Evolutionary conservation across 2,797 vertebrate genomes (phyloP), one percentile per base, ranked within the genome.

Genomic region (Alcedo quadribrachys): DNA sequence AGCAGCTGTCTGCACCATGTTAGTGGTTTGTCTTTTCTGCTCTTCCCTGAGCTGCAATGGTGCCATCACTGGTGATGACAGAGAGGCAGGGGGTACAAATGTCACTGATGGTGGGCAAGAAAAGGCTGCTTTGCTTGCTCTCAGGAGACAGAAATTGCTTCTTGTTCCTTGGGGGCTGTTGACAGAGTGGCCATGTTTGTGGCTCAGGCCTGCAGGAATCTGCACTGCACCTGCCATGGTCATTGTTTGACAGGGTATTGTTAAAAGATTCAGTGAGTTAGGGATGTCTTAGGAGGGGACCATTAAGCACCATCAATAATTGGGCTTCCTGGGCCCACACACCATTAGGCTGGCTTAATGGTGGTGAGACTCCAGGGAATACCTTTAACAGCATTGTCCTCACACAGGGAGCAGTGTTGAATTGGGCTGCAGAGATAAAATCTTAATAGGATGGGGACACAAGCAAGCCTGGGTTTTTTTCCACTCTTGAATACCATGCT

Each of bases 401-500:
- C 45, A 28, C 45, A 50, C 21, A 42, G 28, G 27, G 19, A 50
- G 6, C 30, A 15, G 27, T 15, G 71, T 71, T 37, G 30, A 65
- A 17, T 0, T n/a, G 32, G 42, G 51, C 35, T 1, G 1, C 28
- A 22, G 37, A 22, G 42, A 30, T 11, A 61, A 46, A 42, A 45
- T 25, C 40, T 35, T 8, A 35, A 46, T 6, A 22, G 43, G 24
- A 30, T 21, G 10, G 35, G 24, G 21, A 74, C 22, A 21, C 13
- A 5, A 40, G 55, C 0, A 0, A 32, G 11, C 24, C 17, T n/a
- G 48, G 8, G 37, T 46, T 24, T 79, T 50, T 76, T 35, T 22
- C 15, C 50, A 37, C 46, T 42, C 43, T 18, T 33, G 30, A 68
- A 30, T 20, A 22, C 5, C 6, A 12, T 10, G 25, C 24, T 74